phyloP scores from a whole-genome alignment of 2,113 vertebrate species.

The Sarotherodon lohbergeri region DNA sequence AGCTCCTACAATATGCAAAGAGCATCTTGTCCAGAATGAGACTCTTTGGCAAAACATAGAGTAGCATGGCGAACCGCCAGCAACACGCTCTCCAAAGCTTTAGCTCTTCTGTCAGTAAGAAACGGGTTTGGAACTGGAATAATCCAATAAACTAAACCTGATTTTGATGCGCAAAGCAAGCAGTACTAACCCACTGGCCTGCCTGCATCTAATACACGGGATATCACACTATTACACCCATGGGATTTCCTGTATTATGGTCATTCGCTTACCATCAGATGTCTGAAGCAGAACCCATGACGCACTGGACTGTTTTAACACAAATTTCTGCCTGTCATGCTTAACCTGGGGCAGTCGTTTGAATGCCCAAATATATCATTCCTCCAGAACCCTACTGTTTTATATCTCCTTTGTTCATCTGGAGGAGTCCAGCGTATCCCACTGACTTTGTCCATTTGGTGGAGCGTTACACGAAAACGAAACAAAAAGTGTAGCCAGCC shows the following conservation, averaged over 20 bases:
- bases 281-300: neutral
- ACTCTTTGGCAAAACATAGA: neutral
- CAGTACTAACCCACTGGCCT: neutral
- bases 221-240: neutral
- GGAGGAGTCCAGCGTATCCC: neutral
- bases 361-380: neutral
- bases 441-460: neutral
- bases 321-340: neutral
- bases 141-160: neutral
- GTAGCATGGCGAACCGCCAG: neutral
- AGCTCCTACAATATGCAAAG: neutral
- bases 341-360: neutral
- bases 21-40: neutral
- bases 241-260: neutral
- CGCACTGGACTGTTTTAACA: no score
- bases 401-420: neutral
- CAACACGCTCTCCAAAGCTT: neutral
- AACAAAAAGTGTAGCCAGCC: neutral
- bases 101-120: neutral
- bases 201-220: rapidly evolving
- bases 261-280: neutral
- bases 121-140: neutral
- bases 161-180: neutral
- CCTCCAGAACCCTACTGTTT: neutral
- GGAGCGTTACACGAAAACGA: neutral